These are phyloP conservation scores for Diaprepes abbreviatus DNA, from an alignment of 2,888 invertebrate genomes.

Conservation along the genomic window DNA sequence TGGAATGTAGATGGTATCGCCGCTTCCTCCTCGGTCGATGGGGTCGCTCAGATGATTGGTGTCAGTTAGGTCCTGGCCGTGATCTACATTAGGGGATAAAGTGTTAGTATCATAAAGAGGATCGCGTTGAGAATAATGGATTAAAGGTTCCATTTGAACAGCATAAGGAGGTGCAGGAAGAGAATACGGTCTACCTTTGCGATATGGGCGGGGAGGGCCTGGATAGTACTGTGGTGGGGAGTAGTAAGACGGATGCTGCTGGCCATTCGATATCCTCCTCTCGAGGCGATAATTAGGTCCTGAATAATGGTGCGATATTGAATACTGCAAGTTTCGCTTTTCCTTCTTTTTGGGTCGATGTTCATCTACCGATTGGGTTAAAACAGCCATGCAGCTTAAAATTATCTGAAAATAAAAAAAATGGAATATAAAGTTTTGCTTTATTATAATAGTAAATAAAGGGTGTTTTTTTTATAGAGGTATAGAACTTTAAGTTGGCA, in stretches of 20 bases:
- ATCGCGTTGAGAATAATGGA: slow-evolving; percentile 85
- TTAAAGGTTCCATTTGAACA: slow-evolving; percentile 85
- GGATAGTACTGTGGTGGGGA: slow-evolving; percentile 62
- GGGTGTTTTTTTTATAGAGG: too few relatives aligned
- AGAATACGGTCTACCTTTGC: slow-evolving; percentile 64
- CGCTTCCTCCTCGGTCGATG: slow-evolving; percentile 65
- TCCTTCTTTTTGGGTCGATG: slow-evolving; percentile 64
- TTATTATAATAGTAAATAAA: too few relatives aligned
- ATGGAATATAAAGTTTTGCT: too few relatives aligned
- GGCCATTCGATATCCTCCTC: slow-evolving; percentile 71
- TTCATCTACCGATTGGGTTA: slow-evolving; percentile 68
- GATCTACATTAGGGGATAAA: slow-evolving; percentile 63
- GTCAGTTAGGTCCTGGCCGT: slow-evolving; percentile 35
- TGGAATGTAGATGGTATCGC: slow-evolving; percentile 60
- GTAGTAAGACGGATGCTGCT: slow-evolving; percentile 50
- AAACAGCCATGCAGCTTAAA: slow-evolving; percentile 71
- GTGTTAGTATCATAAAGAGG: slow-evolving; percentile 77
- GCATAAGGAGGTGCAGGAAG: slow-evolving; percentile 79
- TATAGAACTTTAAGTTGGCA: too few relatives aligned
- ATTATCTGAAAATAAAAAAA: slow-evolving; percentile 68
- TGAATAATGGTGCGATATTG: slow-evolving; percentile 73
- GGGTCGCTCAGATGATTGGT: slow-evolving; percentile 68
- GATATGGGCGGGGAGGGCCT: slow-evolving; percentile 60
- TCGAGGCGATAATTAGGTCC: slow-evolving; percentile 71
- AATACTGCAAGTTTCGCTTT: slow-evolving; percentile 74